Conservation (phyloP, 2,797 vertebrate genomes). For the Cirrhinus mrigala region DNA sequence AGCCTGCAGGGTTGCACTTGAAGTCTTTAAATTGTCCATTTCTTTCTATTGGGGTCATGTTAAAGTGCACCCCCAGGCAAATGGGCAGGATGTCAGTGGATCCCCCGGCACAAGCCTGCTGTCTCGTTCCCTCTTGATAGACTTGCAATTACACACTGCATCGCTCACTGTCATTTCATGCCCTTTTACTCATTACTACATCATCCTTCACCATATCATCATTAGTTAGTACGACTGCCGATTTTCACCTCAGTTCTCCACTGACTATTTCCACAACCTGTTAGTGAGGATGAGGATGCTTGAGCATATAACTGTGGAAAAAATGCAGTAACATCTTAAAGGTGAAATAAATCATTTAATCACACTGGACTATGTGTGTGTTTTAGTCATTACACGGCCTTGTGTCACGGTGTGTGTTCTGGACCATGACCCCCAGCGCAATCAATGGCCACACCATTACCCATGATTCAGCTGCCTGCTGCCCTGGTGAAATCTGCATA, state of each 20-base stretch:
- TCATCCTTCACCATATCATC: constrained; percentile 60
- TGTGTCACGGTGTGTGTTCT: constrained; percentile 52
- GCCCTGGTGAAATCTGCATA: constrained; percentile 77
- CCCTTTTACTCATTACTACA: constrained; percentile 54
- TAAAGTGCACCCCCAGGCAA: constrained; percentile 66
- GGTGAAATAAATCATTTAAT: constrained; percentile 34
- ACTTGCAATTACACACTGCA: constrained; percentile 74
- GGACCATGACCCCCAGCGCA: constrained; percentile 26
- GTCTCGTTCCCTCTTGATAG: constrained; percentile 69
- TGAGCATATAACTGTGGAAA: neutral
- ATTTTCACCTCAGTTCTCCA: constrained; percentile 29
- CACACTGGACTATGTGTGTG: constrained; percentile 29
- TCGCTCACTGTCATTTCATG: constrained; percentile 64
- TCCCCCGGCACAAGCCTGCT: constrained; percentile 56
- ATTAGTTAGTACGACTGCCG: constrained; percentile 58
- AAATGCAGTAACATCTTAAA: neutral
- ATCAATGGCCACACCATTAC: constrained; percentile 40
- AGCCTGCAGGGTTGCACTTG: constrained; percentile 66
- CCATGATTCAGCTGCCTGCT: constrained; percentile 45
- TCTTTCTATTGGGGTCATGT: constrained; percentile 64
- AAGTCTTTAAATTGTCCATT: constrained; percentile 69
- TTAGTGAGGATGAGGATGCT: constrained; percentile 13
- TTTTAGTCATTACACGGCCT: constrained; percentile 39
- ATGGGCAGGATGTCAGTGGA: constrained; percentile 61
- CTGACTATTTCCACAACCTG: neutral